Evolutionary conservation across 2,888 invertebrate species (phyloP).

Genomic region (Cantharis nigra): DNA sequence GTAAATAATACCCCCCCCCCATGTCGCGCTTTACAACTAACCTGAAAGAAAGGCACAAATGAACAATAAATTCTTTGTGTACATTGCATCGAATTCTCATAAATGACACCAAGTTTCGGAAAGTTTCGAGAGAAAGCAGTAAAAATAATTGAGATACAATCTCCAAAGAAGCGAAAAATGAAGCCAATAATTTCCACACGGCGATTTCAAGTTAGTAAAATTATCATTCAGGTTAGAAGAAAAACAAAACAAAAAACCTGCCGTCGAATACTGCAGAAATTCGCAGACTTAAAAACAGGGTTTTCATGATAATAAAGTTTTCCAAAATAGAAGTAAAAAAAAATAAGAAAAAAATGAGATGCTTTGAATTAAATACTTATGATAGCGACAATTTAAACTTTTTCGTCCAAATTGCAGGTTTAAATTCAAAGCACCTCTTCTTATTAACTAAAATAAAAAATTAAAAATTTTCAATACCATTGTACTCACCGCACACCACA

Average conservation of each 20-base stretch:
- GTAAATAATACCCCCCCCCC: background rate
- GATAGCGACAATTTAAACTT: background rate
- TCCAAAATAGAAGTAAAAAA: background rate
- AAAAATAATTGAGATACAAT: background rate
- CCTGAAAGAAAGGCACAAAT: background rate
- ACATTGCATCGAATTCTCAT: background rate
- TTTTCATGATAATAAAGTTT: background rate
- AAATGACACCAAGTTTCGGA: background rate
- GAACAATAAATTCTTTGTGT: background rate
- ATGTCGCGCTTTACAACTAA: background rate
- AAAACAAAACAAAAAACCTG: background rate
- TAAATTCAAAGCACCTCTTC: background rate
- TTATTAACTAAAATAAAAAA: conserved; percentile 59
- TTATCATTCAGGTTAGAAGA: background rate
- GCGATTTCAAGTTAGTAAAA: background rate
- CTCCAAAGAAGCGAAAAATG: background rate
- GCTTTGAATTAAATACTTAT: background rate
- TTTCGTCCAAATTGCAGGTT: background rate
- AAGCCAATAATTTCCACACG: background rate
- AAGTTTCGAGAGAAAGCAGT: background rate
- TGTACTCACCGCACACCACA: conserved; percentile 93
- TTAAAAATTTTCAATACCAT: conserved; percentile 72
- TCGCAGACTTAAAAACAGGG: background rate
- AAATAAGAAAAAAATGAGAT: background rate
- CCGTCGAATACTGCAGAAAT: background rate